Conservation (phyloP, 2,113 vertebrate species). For the Syngnathus scovelli region DNA sequence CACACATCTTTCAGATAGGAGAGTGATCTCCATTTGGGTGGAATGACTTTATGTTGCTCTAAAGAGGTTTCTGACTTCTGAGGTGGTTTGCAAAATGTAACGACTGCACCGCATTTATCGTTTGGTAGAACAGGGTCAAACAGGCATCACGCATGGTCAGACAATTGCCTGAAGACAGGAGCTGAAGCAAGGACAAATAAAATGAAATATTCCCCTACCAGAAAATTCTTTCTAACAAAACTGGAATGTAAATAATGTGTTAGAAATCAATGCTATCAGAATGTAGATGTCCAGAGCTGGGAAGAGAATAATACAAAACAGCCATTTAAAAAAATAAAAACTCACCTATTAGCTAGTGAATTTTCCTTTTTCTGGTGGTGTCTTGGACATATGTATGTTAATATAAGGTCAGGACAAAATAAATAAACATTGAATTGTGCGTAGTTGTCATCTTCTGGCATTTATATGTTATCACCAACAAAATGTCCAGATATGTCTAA, state of each 20-base stretch:
- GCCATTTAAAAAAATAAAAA: not conserved
- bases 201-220: slow-evolving; percentile 20
- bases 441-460: not conserved
- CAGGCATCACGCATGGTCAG: slow-evolving; percentile 21
- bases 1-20: not conserved
- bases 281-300: not conserved
- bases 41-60: slow-evolving; percentile 25
- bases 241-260: slow-evolving; percentile 13
- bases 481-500: not conserved
- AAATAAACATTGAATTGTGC: too few species aligned
- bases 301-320: not conserved
- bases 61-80: slow-evolving; percentile 2
- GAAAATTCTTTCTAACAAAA: slow-evolving; percentile 16
- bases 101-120: slow-evolving; percentile 20
- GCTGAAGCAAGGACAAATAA: slow-evolving; percentile 17
- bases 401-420: too few species aligned
- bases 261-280: slow-evolving; percentile 1
- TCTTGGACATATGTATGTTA: too few species aligned
- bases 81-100: slow-evolving; percentile 4
- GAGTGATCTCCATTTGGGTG: slow-evolving; percentile 36
- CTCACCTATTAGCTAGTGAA: not conserved
- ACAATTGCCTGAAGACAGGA: slow-evolving; percentile 28
- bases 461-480: not conserved
- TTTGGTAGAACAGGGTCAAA: slow-evolving; percentile 24
- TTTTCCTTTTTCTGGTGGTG: too few species aligned